Base-by-base conservation (phyloP, 2,888 invertebrate genomes). In the Tribolium freemani region DNA sequence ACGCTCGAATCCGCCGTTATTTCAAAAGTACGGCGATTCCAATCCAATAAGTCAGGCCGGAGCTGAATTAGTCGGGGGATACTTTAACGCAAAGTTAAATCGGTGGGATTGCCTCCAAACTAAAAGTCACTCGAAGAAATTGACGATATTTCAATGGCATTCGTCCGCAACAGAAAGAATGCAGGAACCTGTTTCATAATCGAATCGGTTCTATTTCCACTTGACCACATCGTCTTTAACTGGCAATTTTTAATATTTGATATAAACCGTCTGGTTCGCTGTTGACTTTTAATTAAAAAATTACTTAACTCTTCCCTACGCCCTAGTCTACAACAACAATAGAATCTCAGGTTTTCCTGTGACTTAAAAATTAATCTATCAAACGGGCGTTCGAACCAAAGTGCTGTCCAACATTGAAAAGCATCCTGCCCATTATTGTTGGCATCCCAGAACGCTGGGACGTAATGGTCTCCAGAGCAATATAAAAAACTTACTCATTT, bases 401-500 rank as follows among this genome's bases (percentile, higher is more conserved):
- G 44, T 46, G 48, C 57, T 69, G 69, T 72, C 72, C 69, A 72
- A 58, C 16, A 72, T 51, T 64, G 69, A 61, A 72, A 38, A 61
- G 51, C 69, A 53, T 63, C 48, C 66, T 10, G 61, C 58, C 63
- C 56, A 72, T 72, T 72, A 72, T 72, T 69, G 72, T 57, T 69
- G 70, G 70, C 73, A 73, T 73, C 73, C 68, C 68, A 72, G 72
- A 68, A 72, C 56, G 26, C 44, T 53, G 54, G 30, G 51, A 71
- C 64, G 72, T 72, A 75, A 75, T 75, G 70, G 72, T 75, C 75
- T 63, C 57, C 56, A 64, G 58, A 60, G 58, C 48, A 72, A 50
- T 45, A 67, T 70, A 79, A 81, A 83, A 83, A 83, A 80, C 79
- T 77, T 79, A 75, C 83, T 84, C 84, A 84, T 84, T 84, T 84